Evolutionary conservation across 2,888 invertebrate genomes (phyloP), one percentile per base, ranked within the genome.

Genomic region (Rambutsinella grinnellia): DNA sequence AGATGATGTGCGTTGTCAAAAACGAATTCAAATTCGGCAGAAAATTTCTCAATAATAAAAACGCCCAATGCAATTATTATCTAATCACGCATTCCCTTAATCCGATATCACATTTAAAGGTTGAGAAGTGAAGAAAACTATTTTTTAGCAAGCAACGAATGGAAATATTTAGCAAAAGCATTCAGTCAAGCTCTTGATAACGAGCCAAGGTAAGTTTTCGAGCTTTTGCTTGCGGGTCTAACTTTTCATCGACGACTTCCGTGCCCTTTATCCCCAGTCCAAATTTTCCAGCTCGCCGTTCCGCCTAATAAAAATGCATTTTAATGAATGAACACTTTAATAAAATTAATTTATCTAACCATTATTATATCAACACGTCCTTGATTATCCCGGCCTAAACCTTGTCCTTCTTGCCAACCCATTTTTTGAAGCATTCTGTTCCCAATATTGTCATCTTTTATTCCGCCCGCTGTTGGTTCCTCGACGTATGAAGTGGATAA

Each of bases 361-460:
- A 96, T 94, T 80, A 98, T 95, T 58, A 97, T 97, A 66, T 94
- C 94, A 24, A 95, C 94, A 84, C 96, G 89, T 15, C 96, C 98
- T 87, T 99, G 98, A 86, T 96, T 96, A 66, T 91, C 90, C 86
- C 94, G 47, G 94, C 0, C 99, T 23, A 99, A 88, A 0, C 99
- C 99, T 88, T 95, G 93, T 0, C 99, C 99, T 86, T 96, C 96
- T 5, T 93, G 93, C 99, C 99, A 99, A 3, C 99, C 99, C 99
- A 99, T 99, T 88, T 96, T 97, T 87, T 99, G 97, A 80, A 99
- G 87, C 87, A 99, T 89, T 85, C 95, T 93, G 86, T 94, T 98
- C 6, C 99, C 99, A 75, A 98, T 94, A 84, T 97, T 97, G 83
- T 94, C 96, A 0, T 94, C 92, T 83, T 94, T 89, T 85, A 96